These are phyloP conservation scores for Galendromus occidentalis DNA, from an alignment of 1,140 invertebrate species.

Conservation along the genomic window DNA sequence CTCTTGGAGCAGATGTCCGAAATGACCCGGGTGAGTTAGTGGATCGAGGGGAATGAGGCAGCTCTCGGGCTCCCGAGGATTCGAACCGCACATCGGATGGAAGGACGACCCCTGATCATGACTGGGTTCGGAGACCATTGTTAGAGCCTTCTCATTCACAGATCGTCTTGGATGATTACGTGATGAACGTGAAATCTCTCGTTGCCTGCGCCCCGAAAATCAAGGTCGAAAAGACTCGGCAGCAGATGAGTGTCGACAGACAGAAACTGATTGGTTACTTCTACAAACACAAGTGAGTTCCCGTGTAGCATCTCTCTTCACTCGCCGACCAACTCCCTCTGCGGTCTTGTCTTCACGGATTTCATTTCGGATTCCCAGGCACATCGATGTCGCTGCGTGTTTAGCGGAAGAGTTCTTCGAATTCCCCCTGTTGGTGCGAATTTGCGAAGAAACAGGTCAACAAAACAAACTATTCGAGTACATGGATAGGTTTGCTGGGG, in stretches of 20 bases:
- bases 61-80: too few species aligned
- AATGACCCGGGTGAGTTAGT: background rate
- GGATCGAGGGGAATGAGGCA: too few species aligned
- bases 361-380: background rate
- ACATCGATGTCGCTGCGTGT: background rate
- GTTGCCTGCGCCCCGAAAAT: background rate
- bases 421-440: background rate
- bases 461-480: background rate
- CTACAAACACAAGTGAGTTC: slow-evolving; percentile 5
- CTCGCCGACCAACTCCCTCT: too few species aligned
- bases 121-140: too few species aligned
- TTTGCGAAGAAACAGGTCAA: slow-evolving; percentile 1
- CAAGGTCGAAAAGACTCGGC: background rate
- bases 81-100: too few species aligned
- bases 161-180: background rate
- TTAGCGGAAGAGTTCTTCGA: background rate
- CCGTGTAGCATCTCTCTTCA: background rate
- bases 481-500: background rate
- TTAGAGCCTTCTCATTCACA: background rate
- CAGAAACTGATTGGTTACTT: background rate
- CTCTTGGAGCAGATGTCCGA: background rate
- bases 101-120: too few species aligned
- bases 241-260: background rate
- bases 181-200: background rate
- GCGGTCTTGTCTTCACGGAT: too few species aligned